Base-by-base conservation (phyloP, 92 coral and sea anemone species). In the Hydrozoanthus gracilis region DNA sequence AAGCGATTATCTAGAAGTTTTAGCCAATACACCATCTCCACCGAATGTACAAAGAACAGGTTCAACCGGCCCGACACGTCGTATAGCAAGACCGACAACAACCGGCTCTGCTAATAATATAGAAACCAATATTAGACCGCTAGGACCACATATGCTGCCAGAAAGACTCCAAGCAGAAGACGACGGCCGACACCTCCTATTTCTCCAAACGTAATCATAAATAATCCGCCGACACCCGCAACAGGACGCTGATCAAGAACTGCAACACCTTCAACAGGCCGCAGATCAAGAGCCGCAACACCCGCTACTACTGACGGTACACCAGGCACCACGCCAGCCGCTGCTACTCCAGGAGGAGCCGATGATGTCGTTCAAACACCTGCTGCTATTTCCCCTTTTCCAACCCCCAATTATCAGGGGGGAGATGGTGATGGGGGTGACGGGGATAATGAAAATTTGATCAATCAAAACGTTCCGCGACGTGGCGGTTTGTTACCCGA, bases 1-100 rank as follows among this genome's bases (percentile, higher is more conserved):
- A 27, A 64, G 70, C 70, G 70, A 64, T 64, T 64, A 64, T 64
- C 70, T 64, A 64, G 70, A 64, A 64, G 70, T 64, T 64, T 64
- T 64, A 64, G 70, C 70, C 70, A 64, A 64, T 64, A 64, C 70
- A 64, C 70, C 70, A 16, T 64, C 70, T 0, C 60, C 35, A 2
- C 35, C 35, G 2, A 27, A 27, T 27, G 35, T 27, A 27, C 35
- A 27, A 27, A 27, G 35, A 27, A 27, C 35, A 27, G 35, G 35
- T 27, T 0, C 35, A 54, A 3, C 60, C 60, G 60, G 60, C 2
- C 60, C 60, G 2, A 54, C 60, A 54, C 60, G 60, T 54, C 60
- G 60, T 3, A 54, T 54, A 54, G 60, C 60, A 1, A 54, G 60
- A 54, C 60, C 1, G 60, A 0, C 1, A 27, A 27, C 35, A 27